Base-by-base conservation (phyloP, 2,888 invertebrate species). In the Cerastoderma edule region DNA sequence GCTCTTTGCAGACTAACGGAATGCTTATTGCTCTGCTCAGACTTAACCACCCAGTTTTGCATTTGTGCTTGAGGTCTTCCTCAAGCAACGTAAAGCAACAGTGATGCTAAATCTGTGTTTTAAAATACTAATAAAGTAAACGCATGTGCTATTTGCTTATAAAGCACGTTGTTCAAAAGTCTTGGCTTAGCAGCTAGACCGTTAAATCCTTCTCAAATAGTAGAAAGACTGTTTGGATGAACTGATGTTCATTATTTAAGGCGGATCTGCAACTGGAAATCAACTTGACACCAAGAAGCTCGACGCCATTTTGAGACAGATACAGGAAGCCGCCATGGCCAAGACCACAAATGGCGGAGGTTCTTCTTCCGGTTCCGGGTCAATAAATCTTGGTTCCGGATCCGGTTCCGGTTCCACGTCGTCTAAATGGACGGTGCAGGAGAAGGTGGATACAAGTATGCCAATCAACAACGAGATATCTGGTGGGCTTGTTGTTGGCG, bases 401-500 rank as follows among this genome's bases (percentile, higher is more conserved):
- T 22, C 27, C 33, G 33, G 24, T n/a, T 56, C 80, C n/a, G n/a
- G n/a, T n/a, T n/a, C n/a, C 60, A 56, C 44, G 6, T 48, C 53
- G 16, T 67, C 67, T 32, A 79, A 79, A 60, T 35, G 75, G 28
- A 72, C 79, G 2, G 22, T 79, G 10, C 75, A 78, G 54, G 57
- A 48, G 3, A 65, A 60, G 32, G 28, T 56, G 5, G 78, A 78
- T 28, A 68, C 56, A 0, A 24, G 19, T 2, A 1, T 28, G 8
- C 67, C 68, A 6, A 66, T 48, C 22, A 60, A 35, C 22, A 50
- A 50, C 33, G 50, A 66, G n/a, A 71, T 80, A 13, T 48, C 56
- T 0, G 81, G 81, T 30, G 81, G 81, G 28, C 75, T 75, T 57
- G 72, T 81, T 5, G 81, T 81, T 27, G 81, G 81, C 30, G 81